Conservation (phyloP, 2,797 vertebrate species). For the Poecilia picta region DNA sequence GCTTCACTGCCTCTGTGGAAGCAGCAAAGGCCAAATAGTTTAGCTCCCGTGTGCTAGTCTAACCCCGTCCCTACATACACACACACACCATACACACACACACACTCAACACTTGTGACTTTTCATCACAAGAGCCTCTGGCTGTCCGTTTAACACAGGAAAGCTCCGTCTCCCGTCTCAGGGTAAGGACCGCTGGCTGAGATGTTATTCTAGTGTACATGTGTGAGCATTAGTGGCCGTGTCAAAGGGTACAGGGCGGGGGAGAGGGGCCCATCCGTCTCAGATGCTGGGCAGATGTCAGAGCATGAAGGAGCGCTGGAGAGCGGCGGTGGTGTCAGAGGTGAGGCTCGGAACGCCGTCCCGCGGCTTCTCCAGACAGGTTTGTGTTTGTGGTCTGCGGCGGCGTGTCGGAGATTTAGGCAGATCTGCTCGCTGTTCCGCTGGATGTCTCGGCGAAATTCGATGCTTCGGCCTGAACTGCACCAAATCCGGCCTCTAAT, state of each 20-base stretch:
- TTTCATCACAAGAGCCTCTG: conserved; percentile 71
- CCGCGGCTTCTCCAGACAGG: conserved; percentile 46
- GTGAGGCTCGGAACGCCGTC: conserved; percentile 40
- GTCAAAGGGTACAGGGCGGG: conserved; percentile 30
- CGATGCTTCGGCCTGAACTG: conserved; percentile 4
- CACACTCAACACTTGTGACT: conserved; percentile 72
- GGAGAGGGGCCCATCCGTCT: conserved; percentile 19
- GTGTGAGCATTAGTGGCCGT: conserved; percentile 47
- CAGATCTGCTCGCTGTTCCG: conserved; percentile 20
- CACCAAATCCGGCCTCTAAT: conserved; percentile 43
- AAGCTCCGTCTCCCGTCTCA: conserved; percentile 27
- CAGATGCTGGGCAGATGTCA: conserved; percentile 61
- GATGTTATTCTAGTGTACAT: conserved; percentile 50
- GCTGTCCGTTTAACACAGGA: conserved; percentile 50
- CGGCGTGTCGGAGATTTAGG: neutral
- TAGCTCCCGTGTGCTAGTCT: conserved; percentile 26
- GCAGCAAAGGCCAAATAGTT: conserved; percentile 45
- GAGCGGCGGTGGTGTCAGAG: conserved; percentile 30
- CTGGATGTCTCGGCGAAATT: conserved; percentile 20
- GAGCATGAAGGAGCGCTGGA: conserved; percentile 27
- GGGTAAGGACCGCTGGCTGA: conserved; percentile 38
- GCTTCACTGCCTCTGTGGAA: conserved; percentile 1
- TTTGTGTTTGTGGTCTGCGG: conserved; percentile 54
- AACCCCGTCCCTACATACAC: conserved; percentile 19
- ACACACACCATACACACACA: conserved; percentile 23